These are phyloP conservation scores for Villa cingulata DNA, from an alignment of 2,888 invertebrate species.

Conservation along the genomic window DNA sequence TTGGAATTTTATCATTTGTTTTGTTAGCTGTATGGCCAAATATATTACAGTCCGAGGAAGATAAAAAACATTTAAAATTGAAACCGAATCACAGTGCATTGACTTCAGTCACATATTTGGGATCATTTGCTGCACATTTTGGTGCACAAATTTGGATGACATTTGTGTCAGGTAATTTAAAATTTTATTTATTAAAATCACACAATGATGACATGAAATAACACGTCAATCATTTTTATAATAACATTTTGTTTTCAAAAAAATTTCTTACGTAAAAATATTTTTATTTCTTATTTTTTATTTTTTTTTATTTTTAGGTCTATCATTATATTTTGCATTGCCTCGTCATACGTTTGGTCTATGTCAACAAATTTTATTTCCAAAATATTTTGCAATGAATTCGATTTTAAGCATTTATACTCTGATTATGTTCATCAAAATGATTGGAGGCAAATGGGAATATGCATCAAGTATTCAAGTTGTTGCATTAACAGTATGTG, in stretches of 20 bases:
- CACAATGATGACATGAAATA: too few relatives aligned
- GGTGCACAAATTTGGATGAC: slow-evolving; percentile 91
- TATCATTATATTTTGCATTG: slow-evolving; percentile 71
- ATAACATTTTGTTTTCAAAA: too few relatives aligned
- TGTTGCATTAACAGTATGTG: slow-evolving; percentile 25
- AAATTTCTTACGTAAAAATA: background rate
- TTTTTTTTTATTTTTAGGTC: slow-evolving; percentile 42
- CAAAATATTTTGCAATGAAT: slow-evolving; percentile 73
- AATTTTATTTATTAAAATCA: too few relatives aligned
- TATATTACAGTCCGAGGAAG: slow-evolving; percentile 22
- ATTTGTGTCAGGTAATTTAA: slow-evolving; percentile 61
- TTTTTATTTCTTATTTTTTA: background rate
- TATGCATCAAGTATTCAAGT: slow-evolving; percentile 42
- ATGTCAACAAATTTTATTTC: slow-evolving; percentile 75
- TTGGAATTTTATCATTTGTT: slow-evolving; percentile 44
- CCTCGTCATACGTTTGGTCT: slow-evolving; percentile 78
- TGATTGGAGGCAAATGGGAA: slow-evolving; percentile 41
- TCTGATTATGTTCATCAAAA: slow-evolving; percentile 47
- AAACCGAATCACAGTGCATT: slow-evolving; percentile 20
- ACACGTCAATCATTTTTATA: too few relatives aligned
- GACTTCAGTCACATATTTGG: slow-evolving; percentile 54
- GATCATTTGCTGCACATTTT: slow-evolving; percentile 65
- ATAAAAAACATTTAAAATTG: background rate
- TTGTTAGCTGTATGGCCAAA: slow-evolving; percentile 39
- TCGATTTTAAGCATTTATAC: slow-evolving; percentile 59